Evolutionary conservation across 2,888 invertebrate genomes (phyloP), one percentile per base, ranked within the genome.

Genomic region (Drosophila niveifrons): DNA sequence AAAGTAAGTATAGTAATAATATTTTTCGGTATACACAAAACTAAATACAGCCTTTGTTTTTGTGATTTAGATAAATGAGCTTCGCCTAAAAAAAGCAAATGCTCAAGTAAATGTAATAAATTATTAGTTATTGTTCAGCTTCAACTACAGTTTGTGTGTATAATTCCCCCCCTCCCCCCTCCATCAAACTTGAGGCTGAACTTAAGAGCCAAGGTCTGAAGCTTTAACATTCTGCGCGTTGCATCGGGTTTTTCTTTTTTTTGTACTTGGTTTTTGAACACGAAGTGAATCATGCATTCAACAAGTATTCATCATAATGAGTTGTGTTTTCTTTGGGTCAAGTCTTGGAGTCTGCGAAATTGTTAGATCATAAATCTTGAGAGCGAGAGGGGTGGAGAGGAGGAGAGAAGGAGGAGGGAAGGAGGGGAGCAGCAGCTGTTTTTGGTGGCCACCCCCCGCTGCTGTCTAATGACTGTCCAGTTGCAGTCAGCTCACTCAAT

Each of bases 391-490:
- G 31, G 17, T n/a, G 11, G n/a, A n/a, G 13, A 18, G 18, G 11
- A 29, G 9, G 17, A 13, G 41, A 29, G 10, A 6, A 10, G 7
- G 13, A 2, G 50, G 31, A 15, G 13, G 9, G 29, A 17, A 31
- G 13, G 11, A 4, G 47, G 3, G 23, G 23, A 23, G 23, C 6
- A 4, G 23, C 34, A n/a, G 6, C 34, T 10, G 9, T 2, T 31
- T 2, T 31, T 31, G 17, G 23, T 17, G 1, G 18, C 13, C 46
- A 29, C 64, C 43, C 55, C 58, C 46, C 10, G 50, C 29, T 36
- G 73, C 73, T 72, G 75, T 64, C 75, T 64, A 72, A 77, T 72
- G 75, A 74, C 58, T 74, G 63, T 64, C 46, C 77, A 50, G 63
- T 46, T 72, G 75, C 78, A 70, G 52, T 57, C 46, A 64, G 55